Evolutionary conservation across 92 coral and sea anemone genomes (phyloP).

Genomic region (Phenganax subtilis): DNA sequence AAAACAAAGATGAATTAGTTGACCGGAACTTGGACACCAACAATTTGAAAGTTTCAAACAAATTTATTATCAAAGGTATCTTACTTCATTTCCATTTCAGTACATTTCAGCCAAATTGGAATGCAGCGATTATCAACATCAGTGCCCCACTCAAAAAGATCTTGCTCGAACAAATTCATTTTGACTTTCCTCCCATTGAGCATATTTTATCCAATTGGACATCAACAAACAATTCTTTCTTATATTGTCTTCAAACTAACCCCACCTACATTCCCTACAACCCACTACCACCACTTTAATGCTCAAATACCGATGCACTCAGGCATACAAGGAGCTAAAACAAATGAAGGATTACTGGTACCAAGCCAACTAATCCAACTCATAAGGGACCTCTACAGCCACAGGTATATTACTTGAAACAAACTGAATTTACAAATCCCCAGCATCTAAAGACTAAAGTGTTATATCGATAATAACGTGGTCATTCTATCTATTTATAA

Average conservation of each 20-base stretch:
- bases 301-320: too few species aligned
- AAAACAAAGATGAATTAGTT: background rate
- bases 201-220: slow-evolving; percentile 92
- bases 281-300: too few species aligned
- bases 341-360: too few species aligned
- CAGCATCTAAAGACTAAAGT: too few species aligned
- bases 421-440: too few species aligned
- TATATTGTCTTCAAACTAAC: slow-evolving; percentile 72
- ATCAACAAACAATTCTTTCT: slow-evolving; percentile 86
- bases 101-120: slow-evolving; percentile 92
- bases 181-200: slow-evolving; percentile 95
- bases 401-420: too few species aligned
- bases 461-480: too few species aligned
- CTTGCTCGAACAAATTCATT: slow-evolving; percentile 83
- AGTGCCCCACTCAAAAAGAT: slow-evolving; percentile 88
- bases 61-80: background rate
- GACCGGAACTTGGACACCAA: background rate
- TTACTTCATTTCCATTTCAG: slow-evolving; percentile 99
- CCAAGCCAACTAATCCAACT: too few species aligned
- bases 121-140: slow-evolving; percentile 93
- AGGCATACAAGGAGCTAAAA: too few species aligned
- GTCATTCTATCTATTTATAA: too few species aligned
- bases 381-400: too few species aligned
- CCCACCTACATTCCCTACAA: too few species aligned
- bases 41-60: background rate